Base-by-base conservation (phyloP, 2,797 vertebrate species). In the Pipistrellus kuhlii region DNA sequence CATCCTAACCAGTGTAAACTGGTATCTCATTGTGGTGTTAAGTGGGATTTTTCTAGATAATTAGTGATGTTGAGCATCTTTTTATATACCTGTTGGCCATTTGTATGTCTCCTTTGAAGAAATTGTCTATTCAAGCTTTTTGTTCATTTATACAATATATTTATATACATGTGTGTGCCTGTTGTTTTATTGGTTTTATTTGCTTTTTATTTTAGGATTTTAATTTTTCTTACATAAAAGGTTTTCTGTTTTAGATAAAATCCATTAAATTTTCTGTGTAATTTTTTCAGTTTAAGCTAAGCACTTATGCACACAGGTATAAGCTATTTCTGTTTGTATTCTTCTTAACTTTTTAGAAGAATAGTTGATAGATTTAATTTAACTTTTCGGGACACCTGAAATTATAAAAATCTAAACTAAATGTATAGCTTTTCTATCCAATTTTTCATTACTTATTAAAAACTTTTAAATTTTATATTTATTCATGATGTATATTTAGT, bases 251-350 rank as follows among this genome's bases (percentile, higher is more conserved):
- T 68, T 13, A 75, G 27, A 25, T 69, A 83, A 82, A 59, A 87
- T 35, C 8, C 62, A 46, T 55, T 64, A 69, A 69, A 62, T 71
- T 83, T 78, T 88, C 62, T 55, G 25, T 89, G 81, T 35, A 68
- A 92, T 66, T 85, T 73, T 7, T 48, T 85, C 41, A 85, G 30
- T 68, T 88, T 85, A 89, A 73, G 41, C 32, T 59, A 51, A 57
- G 8, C 76, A 76, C 18, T 86, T 86, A 38, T 20, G 27, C 8
- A 57, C 38, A 72, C 0, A 66, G 41, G 17, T 48, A 48, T 41
- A 21, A 88, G 25, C n/a, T 85, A 27, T 66, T 88, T 53, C 23
- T 76, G 25, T 48, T 64, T 21, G 38, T 46, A 91, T 82, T 69
- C 35, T 64, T 48, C 64, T 75, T 75, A 75, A 77, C 5, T 77